Percentiles rank a stretch among this genome's conserved stretches.
Evolutionary conservation across 1,140 invertebrate genomes (phyloP).

Genomic region (Drosophila quadrilineata): DNA sequence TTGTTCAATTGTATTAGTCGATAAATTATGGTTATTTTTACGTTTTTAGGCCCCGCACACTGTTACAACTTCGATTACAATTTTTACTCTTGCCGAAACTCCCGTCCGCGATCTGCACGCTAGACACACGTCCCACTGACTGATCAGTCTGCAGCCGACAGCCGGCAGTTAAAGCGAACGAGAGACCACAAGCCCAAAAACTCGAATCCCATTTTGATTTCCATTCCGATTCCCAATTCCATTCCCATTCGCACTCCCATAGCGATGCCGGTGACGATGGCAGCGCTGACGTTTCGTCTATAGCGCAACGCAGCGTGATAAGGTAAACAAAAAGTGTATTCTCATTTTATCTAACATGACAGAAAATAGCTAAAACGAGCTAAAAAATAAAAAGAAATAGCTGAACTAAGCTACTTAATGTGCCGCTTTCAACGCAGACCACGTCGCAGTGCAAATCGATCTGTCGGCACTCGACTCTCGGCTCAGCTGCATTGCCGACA

Average conservation of each 20-base stretch:
- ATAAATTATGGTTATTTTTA: too few species aligned
- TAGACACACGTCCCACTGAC: slow-evolving; percentile 50
- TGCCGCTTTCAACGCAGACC: slow-evolving; percentile 10
- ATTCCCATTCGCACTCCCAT: not conserved
- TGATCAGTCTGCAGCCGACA: slow-evolving; percentile 37
- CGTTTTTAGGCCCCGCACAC: too few species aligned
- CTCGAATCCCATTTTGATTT: slow-evolving; percentile 29
- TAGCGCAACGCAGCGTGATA: not conserved
- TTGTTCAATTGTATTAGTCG: too few species aligned
- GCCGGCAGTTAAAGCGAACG: too few species aligned
- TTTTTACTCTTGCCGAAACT: slow-evolving; percentile 12
- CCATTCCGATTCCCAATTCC: slow-evolving; percentile 1
- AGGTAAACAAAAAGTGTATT: slow-evolving; percentile 12
- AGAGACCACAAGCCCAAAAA: slow-evolving; percentile 31
- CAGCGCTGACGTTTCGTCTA: too few species aligned
- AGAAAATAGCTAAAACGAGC: slow-evolving; percentile 3
- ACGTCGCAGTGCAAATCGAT: too few species aligned
- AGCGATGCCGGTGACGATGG: too few species aligned
- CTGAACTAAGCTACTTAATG: too few species aligned
- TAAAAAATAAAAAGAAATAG: too few species aligned
- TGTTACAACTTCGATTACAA: not conserved
- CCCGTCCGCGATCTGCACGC: slow-evolving; percentile 46
- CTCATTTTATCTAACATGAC: slow-evolving; percentile 23
- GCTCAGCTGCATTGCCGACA: too few species aligned
- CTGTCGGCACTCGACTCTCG: too few species aligned